Conservation (phyloP, 2,113 vertebrate species). For the Xiphorhynchus elegans region DNA sequence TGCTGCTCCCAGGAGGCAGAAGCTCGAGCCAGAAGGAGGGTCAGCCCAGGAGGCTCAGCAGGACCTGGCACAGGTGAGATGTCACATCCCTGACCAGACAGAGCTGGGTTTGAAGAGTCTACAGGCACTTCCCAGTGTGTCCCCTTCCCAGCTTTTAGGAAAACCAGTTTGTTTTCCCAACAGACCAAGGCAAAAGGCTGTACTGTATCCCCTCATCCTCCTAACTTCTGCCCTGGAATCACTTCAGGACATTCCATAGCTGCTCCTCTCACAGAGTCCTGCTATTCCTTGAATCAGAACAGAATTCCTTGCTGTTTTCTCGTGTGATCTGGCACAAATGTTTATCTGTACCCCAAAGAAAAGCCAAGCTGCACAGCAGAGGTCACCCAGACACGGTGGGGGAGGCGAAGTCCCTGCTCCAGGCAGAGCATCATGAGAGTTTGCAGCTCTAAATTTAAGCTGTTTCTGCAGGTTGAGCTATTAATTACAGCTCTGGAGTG, state of each 20-base stretch:
- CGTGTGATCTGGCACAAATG: not conserved
- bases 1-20: not conserved
- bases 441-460: conserved; percentile 13
- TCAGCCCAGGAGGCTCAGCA: not conserved
- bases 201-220: fast-evolving
- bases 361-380: not conserved
- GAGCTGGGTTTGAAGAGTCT: not conserved
- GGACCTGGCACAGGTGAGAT: not conserved
- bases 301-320: not conserved
- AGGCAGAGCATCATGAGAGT: not conserved
- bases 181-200: not conserved
- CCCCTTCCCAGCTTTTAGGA: not conserved
- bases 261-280: not conserved
- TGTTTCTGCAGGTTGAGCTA: conserved; percentile 24
- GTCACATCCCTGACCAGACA: not conserved
- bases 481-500: conserved; percentile 34
- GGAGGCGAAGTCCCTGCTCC: not conserved
- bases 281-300: not conserved
- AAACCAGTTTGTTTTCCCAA: not conserved
- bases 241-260: not conserved
- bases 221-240: not conserved
- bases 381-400: not conserved
- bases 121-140: not conserved
- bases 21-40: not conserved
- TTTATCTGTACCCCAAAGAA: not conserved